phyloP scores from a whole-genome alignment of 2,888 invertebrate genomes.

The Polylopha cassiicola region DNA sequence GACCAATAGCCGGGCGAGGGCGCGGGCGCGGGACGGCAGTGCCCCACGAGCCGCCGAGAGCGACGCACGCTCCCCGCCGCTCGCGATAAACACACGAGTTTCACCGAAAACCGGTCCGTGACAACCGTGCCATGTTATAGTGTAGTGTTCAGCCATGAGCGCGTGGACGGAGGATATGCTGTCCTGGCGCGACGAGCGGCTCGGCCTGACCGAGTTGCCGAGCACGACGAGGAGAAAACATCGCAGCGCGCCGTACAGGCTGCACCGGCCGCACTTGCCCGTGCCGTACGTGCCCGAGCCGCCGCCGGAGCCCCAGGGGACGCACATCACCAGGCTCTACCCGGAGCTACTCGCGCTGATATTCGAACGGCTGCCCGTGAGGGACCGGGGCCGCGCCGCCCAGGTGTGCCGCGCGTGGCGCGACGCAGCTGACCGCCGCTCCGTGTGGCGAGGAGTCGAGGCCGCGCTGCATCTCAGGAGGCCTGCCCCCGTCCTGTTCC shows the following conservation, averaged over 20 bases:
- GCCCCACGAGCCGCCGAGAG: constrained; percentile 47
- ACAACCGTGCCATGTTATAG: constrained; percentile 63
- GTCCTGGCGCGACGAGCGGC: constrained; percentile 68
- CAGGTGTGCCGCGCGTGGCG: constrained; percentile 94
- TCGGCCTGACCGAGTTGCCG: constrained; percentile 67
- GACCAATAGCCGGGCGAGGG: constrained; percentile 66
- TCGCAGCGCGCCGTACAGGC: constrained; percentile 80
- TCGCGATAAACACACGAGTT: constrained; percentile 41
- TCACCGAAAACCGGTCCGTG: constrained; percentile 67
- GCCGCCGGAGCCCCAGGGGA: constrained; percentile 74
- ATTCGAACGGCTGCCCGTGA: constrained; percentile 91
- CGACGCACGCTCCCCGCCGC: constrained; percentile 44
- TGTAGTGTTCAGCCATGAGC: constrained; percentile 63
- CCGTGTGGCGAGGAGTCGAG: constrained; percentile 96
- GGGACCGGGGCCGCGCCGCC: constrained; percentile 92
- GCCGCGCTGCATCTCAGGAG: constrained; percentile 92
- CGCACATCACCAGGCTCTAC: constrained; percentile 91
- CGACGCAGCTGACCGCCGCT: constrained; percentile 93
- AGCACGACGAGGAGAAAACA: constrained; percentile 71
- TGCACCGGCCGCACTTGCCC: constrained; percentile 81
- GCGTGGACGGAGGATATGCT: constrained; percentile 73
- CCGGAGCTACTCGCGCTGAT: constrained; percentile 95
- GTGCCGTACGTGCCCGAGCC: constrained; percentile 64
- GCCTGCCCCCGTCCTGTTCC: constrained; percentile 89
- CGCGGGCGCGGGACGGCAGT: constrained; percentile 64